Conservation (phyloP, 2,888 invertebrate genomes). For the Girardia tigrina region DNA sequence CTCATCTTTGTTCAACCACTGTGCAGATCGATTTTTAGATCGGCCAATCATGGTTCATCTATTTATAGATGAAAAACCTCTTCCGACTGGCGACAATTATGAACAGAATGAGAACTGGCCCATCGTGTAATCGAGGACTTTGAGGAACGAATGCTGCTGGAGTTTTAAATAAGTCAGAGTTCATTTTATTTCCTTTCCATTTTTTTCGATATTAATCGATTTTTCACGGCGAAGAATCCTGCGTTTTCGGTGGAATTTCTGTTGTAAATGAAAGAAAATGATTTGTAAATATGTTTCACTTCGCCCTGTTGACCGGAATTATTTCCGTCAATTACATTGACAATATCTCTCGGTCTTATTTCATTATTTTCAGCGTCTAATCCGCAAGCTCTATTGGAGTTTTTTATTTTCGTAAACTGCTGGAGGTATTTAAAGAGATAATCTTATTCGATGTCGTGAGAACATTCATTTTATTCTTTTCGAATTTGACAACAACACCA, state of each 20-base stretch:
- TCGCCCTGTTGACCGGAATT: conserved; percentile 78
- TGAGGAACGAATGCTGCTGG: conserved; percentile 28
- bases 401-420: no score
- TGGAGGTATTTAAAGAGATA: no score
- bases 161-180: no score
- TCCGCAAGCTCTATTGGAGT: no score
- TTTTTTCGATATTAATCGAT: conserved; percentile 61
- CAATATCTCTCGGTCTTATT: conserved; percentile 84
- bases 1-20: no score
- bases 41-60: no score
- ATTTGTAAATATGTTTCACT: conserved; percentile 86
- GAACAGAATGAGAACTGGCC: no score
- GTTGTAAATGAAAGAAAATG: conserved; percentile 84
- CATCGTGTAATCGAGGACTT: conserved; percentile 24
- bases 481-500: conserved; percentile 86
- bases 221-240: conserved; percentile 91
- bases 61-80: no score
- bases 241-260: conserved; percentile 90
- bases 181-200: no score
- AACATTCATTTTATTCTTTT: conserved; percentile 90
- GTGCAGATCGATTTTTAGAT: no score
- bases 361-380: no score
- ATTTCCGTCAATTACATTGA: conserved; percentile 89
- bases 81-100: no score
- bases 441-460: conserved; percentile 87